Conservation (phyloP, 2,888 invertebrate genomes). For the Lampropteryx suffumata region DNA sequence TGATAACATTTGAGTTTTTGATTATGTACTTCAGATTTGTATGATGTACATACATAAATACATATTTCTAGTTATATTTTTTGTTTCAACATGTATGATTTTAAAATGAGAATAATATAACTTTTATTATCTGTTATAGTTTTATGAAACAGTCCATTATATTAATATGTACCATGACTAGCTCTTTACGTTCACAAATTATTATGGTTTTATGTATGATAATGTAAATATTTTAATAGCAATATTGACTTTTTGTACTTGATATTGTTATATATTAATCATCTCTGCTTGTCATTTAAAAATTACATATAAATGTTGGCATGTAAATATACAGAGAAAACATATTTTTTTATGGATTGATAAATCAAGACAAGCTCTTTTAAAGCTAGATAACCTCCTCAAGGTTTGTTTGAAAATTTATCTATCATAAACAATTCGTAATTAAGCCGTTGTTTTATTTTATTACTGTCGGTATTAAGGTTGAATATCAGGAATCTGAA, state of each 20-base stretch:
- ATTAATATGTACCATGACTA: constrained; percentile 1
- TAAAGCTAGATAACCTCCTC: constrained; percentile 42
- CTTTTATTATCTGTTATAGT: constrained; percentile 33
- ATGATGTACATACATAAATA: neutral
- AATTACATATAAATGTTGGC: constrained; percentile 23
- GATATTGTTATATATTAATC: constrained; percentile 44
- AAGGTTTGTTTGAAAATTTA: constrained; percentile 60
- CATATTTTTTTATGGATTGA: constrained; percentile 74
- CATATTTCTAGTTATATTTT: constrained; percentile 6
- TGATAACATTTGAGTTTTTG: constrained; percentile 23
- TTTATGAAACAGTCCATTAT: constrained; percentile 21
- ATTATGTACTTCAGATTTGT: constrained; percentile 5
- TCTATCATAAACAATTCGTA: constrained; percentile 59
- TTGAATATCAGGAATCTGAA: no score
- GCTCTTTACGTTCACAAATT: constrained; percentile 27
- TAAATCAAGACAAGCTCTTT: constrained; percentile 45
- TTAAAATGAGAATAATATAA: constrained; percentile 34
- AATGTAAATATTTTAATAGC: constrained; percentile 67
- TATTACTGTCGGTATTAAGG: neutral
- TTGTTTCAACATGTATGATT: constrained; percentile 17
- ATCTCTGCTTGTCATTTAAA: constrained; percentile 16
- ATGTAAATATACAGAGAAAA: constrained; percentile 65
- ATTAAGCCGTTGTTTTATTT: neutral
- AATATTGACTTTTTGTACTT: constrained; percentile 63
- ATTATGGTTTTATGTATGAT: constrained; percentile 52